Evolutionary conservation across 2,888 invertebrate genomes (phyloP).

Genomic region (Ormyrus pomaceus): DNA sequence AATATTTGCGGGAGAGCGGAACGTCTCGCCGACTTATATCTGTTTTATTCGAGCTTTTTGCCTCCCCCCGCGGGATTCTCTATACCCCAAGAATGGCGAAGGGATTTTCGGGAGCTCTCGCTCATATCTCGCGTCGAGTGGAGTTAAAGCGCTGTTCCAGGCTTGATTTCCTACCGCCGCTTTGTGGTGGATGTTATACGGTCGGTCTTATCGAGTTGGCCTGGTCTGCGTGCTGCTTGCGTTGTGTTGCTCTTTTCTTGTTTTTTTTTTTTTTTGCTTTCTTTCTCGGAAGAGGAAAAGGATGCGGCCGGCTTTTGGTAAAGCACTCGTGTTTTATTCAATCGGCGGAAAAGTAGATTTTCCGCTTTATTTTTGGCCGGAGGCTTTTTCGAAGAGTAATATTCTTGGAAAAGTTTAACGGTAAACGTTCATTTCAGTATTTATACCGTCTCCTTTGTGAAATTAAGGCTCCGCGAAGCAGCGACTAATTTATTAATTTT

Average conservation of each 20-base stretch:
- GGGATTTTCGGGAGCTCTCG: neutral
- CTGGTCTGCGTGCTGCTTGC: neutral
- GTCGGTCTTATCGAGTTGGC: neutral
- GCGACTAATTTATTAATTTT: too few relatives aligned
- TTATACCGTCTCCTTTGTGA: too few relatives aligned
- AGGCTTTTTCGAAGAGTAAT: too few relatives aligned
- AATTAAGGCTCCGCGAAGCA: too few relatives aligned
- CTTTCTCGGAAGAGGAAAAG: too few relatives aligned
- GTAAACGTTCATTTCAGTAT: too few relatives aligned
- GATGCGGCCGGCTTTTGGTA: too few relatives aligned
- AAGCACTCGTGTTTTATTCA: slow-evolving; percentile 23
- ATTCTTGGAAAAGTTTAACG: too few relatives aligned
- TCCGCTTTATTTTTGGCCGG: too few relatives aligned
- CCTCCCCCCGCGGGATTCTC: neutral
- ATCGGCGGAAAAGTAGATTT: neutral
- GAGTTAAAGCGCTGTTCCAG: slow-evolving; percentile 24
- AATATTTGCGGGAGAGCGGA: slow-evolving; percentile 26
- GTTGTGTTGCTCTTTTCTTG: neutral
- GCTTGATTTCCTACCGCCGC: slow-evolving; percentile 18
- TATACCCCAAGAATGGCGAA: neutral
- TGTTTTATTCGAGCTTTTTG: neutral
- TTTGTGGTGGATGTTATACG: neutral
- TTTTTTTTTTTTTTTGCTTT: too few relatives aligned
- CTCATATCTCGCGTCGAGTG: neutral
- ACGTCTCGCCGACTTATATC: slow-evolving; percentile 7